A percentile compares a stretch with the other conserved stretches of the same genome.
Evolutionary conservation across 2,888 invertebrate species (phyloP).

Genomic region (Sericinus montela): DNA sequence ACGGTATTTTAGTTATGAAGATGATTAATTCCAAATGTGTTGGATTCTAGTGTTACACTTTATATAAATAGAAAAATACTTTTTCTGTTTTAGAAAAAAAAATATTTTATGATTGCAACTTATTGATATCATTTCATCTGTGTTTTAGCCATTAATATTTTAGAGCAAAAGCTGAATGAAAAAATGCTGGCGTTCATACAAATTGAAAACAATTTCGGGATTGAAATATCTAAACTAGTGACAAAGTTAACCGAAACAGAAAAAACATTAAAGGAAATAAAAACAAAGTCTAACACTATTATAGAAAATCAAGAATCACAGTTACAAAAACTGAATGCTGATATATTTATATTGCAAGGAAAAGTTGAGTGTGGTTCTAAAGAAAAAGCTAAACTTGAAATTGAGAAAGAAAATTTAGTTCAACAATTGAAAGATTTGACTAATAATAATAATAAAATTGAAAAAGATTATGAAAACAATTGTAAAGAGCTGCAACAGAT

Average conservation of each 20-base stretch:
- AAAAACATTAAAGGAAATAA: constrained; percentile 33
- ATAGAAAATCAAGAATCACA: constrained; percentile 32
- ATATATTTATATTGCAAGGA: constrained; percentile 32
- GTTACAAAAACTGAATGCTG: constrained; percentile 31
- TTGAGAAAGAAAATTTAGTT: constrained; percentile 31
- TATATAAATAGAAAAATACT: no score
- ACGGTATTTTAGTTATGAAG: no score
- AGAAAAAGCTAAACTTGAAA: constrained; percentile 25
- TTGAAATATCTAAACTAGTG: constrained; percentile 36
- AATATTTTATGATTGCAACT: no score
- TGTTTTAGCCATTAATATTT: constrained; percentile 35
- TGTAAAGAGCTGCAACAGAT: constrained; percentile 30
- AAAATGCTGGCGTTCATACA: constrained; percentile 35
- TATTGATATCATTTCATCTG: no score
- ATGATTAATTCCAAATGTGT: no score
- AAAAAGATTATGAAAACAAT: constrained; percentile 40
- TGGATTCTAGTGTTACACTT: no score
- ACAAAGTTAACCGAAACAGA: constrained; percentile 38
- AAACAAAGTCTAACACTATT: constrained; percentile 25
- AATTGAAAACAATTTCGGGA: constrained; percentile 35
- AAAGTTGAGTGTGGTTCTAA: constrained; percentile 27
- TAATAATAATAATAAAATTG: constrained; percentile 31
- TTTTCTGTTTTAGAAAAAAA: no score
- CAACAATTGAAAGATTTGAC: constrained; percentile 34
- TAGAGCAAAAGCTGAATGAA: constrained; percentile 33